Base-by-base conservation (phyloP, 2,888 invertebrate genomes). In the Hofmannophila pseudospretella region DNA sequence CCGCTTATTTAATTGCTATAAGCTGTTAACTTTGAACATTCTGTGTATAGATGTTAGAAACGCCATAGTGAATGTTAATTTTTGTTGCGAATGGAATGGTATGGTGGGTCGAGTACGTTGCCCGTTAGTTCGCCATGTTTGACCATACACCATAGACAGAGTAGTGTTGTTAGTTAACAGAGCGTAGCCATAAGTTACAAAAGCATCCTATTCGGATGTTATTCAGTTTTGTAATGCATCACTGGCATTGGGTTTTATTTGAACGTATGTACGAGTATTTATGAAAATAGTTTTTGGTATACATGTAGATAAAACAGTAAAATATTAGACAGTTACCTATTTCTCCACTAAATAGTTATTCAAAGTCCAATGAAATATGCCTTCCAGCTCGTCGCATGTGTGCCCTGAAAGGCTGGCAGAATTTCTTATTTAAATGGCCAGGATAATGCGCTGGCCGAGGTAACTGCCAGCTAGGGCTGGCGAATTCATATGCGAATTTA, bases 171-270 rank as follows among this genome's bases (percentile, higher is more conserved):
- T 48, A 45, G 62, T 73, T 70, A 75, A 73, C 76, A 77, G 77
- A 77, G 74, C 76, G 59, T 67, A 67, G 65, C 73, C 67, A 68
- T 67, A 66, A 63, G 67, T 55, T 56, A 70, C 62, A 67, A 66
- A 68, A 62, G 66, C 64, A 56, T 64, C 52, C 53, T 57, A 67
- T 68, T 70, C 61, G 59, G 55, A 55, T 51, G 66, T 64, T 67
- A 58, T 58, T 56, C 49, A 42, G 54, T 61, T 62, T 65, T 48
- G 63, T 56, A 59, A 67, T 62, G 69, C 68, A 58, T 69, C 73
- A 68, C 58, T 59, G 57, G 51, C 73, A 68, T 58, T 59, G 57
- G 51, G 60, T 67, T 66, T 66, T 57, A 59, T 62, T 59, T 59
- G 59, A 52, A 56, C 60, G 49, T 48, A 45, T n/a, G n/a, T n/a